Conservation (phyloP, 1,140 invertebrate species). For the Helicoverpa armigera region DNA sequence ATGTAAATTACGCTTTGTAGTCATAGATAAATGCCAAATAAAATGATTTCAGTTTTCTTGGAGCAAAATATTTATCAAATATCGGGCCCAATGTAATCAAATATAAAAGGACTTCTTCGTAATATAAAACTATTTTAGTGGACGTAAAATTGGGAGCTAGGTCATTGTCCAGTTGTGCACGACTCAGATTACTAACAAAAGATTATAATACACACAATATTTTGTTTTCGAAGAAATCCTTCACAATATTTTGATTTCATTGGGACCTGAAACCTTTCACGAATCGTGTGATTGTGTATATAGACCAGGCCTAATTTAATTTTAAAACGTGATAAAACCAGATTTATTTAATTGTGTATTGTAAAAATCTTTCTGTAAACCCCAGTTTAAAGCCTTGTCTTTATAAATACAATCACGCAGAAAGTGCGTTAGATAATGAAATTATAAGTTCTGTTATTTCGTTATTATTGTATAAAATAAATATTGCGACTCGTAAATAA, state of each 20-base stretch:
- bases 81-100: slow-evolving; percentile 3
- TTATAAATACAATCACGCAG: slow-evolving; percentile 38
- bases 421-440: not conserved
- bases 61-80: slow-evolving; percentile 4
- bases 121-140: not conserved
- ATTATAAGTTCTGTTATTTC: not conserved
- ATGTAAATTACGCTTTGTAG: slow-evolving; percentile 85
- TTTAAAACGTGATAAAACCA: slow-evolving; percentile 25
- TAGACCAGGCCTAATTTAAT: slow-evolving; percentile 23
- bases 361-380: slow-evolving; percentile 12
- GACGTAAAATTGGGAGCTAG: not conserved
- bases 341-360: slow-evolving; percentile 16
- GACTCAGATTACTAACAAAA: not conserved
- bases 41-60: slow-evolving; percentile 43
- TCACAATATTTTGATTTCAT: slow-evolving; percentile 17
- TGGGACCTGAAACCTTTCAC: not conserved
- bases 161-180: not conserved
- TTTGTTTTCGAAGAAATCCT: not conserved
- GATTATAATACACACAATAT: not conserved
- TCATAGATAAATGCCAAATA: slow-evolving; percentile 79
- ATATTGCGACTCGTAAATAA: slow-evolving; percentile 6
- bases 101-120: not conserved
- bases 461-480: not conserved
- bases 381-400: not conserved
- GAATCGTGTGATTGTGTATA: slow-evolving; percentile 27